These are phyloP conservation scores for Drosophila dives DNA, from an alignment of 2,888 invertebrate species.

Conservation along the genomic window DNA sequence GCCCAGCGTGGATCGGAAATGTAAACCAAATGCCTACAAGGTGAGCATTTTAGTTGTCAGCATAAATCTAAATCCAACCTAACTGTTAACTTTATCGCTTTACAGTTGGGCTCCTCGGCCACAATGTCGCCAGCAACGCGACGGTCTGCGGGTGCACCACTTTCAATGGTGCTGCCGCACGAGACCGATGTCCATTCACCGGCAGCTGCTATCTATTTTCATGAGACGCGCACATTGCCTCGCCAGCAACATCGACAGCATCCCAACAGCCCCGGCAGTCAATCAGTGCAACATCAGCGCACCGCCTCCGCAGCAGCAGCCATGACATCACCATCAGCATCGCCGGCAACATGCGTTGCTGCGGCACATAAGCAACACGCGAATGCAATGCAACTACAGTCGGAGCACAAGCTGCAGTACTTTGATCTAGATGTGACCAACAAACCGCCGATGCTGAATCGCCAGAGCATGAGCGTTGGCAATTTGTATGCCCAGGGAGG, in stretches of 20 bases:
- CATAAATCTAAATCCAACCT: neutral
- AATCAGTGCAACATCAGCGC: conserved; percentile 78
- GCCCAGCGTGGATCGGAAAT: conserved; percentile 88
- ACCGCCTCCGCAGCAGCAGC: conserved; percentile 77
- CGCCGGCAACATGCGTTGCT: conserved; percentile 29
- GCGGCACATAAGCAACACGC: conserved; percentile 37
- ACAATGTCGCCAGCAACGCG: conserved; percentile 77
- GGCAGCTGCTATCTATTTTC: conserved; percentile 53
- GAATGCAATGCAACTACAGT: conserved; percentile 51
- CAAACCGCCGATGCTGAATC: conserved; percentile 84
- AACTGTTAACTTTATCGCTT: neutral
- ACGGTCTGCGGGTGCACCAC: conserved; percentile 79
- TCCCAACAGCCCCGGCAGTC: conserved; percentile 68
- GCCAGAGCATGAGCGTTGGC: conserved; percentile 80
- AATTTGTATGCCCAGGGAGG: conserved; percentile 74
- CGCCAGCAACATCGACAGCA: conserved; percentile 75
- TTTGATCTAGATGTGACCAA: conserved; percentile 91
- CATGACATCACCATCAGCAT: conserved; percentile 52
- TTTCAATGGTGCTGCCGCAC: conserved; percentile 80
- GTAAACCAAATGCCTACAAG: conserved; percentile 87
- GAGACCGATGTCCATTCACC: conserved; percentile 72
- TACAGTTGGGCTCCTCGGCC: conserved; percentile 63
- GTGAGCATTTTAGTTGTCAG: conserved; percentile 66
- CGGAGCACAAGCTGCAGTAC: conserved; percentile 89
- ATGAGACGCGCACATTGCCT: conserved; percentile 83